Evolutionary conservation across 1,140 invertebrate species (phyloP).

Genomic region (Habropoda laboriosa): DNA sequence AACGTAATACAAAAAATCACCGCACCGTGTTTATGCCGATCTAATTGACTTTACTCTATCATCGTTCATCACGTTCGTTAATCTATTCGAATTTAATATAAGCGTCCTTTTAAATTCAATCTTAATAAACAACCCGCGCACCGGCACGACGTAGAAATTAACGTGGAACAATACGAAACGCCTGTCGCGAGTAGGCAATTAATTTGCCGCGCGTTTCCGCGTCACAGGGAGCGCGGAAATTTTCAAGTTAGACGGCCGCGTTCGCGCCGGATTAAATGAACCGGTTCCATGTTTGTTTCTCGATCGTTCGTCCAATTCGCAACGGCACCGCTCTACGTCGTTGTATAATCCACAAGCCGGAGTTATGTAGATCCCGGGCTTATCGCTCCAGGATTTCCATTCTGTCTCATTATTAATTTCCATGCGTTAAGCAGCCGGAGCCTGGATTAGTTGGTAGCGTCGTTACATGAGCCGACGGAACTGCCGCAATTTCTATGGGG

Average conservation of each 20-base stretch:
- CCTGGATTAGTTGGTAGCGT: slow-evolving; percentile 55
- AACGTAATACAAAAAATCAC: no score
- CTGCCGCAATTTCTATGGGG: slow-evolving; percentile 37
- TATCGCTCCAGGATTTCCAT: slow-evolving; percentile 69
- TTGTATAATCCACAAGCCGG: slow-evolving; percentile 57
- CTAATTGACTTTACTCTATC: no score
- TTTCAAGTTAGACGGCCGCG: slow-evolving; percentile 24
- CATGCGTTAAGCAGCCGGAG: slow-evolving; percentile 64
- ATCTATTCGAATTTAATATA: not conserved
- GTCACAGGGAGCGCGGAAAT: slow-evolving; percentile 2
- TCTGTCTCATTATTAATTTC: slow-evolving; percentile 70
- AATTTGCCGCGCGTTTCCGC: not conserved
- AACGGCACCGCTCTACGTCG: slow-evolving; percentile 44
- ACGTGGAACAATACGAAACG: no score
- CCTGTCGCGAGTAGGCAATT: slow-evolving; percentile 3
- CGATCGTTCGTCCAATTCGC: slow-evolving; percentile 65
- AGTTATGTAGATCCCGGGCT: slow-evolving; percentile 66
- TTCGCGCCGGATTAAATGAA: slow-evolving; percentile 57
- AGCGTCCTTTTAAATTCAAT: not conserved
- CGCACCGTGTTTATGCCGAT: no score
- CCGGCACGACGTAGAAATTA: not conserved
- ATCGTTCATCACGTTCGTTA: no score
- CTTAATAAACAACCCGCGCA: not conserved
- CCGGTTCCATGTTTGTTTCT: slow-evolving; percentile 62
- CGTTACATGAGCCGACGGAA: slow-evolving; percentile 57